Base-by-base conservation (phyloP, 2,113 vertebrate genomes). In the Chaenogobius annularis region DNA sequence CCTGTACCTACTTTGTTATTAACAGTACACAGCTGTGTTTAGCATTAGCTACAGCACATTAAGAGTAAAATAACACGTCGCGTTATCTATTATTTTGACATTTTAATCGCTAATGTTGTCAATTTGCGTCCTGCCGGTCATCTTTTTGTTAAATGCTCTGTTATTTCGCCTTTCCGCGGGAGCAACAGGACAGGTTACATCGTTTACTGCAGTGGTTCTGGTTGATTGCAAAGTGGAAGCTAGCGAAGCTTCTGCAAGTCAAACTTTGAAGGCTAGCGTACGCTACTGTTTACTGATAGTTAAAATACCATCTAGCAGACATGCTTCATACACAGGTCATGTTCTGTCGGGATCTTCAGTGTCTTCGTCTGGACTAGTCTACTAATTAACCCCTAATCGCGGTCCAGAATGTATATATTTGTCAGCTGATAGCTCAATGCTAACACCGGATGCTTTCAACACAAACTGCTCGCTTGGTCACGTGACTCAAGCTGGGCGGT, bases 391-490 rank as follows among this genome's bases (percentile, higher is more conserved):
- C 63, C 71, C 73, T 83, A n/a, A 6, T 69, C 2, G 40, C 59
- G 63, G 74, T 37, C 22, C 55, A n/a, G 68, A 58, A 80, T 68
- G 66, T 7, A 47, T 13, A 61, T 68, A 80, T 73, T 69, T 67
- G 23, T 73, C 22, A 74, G 69, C 68, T 59, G 47, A 37, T 44
- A 72, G 79, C 74, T 83, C 77, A 65, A 35, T 69, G 85, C 86
- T 87, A 89, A 83, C 31, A 67, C 67, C 85, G 83, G 89, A 88
- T 86, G 89, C 90, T 87, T 87, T 84, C 86, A 74, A 87, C 77
- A 87, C 81, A 88, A 86, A 79, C 89, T 85, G 88, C 87, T 84
- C 87, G 85, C 88, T 74, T 83, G 10, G 80, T 89, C 90, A 91
- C 87, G 82, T 91, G 87, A 89, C 17, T 0, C 0, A 0, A n/a